Evolutionary conservation across 2,888 invertebrate species (phyloP).

Genomic region (Buathra laborator): DNA sequence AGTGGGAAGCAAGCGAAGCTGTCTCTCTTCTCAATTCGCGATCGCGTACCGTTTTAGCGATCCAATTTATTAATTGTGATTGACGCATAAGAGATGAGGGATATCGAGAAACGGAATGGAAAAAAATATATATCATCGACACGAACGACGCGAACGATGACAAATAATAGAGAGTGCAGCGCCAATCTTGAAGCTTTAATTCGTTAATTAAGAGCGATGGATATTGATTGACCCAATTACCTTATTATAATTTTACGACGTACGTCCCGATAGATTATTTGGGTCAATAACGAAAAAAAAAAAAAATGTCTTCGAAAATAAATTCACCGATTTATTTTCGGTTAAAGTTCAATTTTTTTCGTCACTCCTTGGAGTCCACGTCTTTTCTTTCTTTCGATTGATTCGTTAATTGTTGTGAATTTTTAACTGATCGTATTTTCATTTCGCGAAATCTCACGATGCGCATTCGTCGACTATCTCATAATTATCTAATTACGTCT

Average conservation of each 20-base stretch:
- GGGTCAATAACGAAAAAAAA: too few species aligned
- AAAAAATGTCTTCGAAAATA: background rate
- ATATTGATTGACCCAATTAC: background rate
- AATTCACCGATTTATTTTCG: background rate
- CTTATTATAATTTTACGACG: background rate
- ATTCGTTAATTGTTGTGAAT: background rate
- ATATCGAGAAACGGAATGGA: constrained; percentile 5
- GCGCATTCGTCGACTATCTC: constrained; percentile 33
- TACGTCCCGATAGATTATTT: background rate
- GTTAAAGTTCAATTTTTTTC: background rate
- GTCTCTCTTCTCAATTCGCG: constrained; percentile 33
- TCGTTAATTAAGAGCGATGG: background rate
- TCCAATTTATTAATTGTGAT: constrained; percentile 48
- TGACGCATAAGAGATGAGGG: constrained; percentile 24
- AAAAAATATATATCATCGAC: constrained; percentile 4
- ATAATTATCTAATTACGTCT: constrained; percentile 70
- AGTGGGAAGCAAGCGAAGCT: constrained; percentile 24
- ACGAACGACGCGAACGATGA: constrained; percentile 6
- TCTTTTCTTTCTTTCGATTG: background rate
- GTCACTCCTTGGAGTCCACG: background rate
- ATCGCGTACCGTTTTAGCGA: constrained; percentile 35
- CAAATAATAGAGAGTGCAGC: background rate
- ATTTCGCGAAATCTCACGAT: background rate
- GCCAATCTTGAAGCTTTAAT: constrained; percentile 22
- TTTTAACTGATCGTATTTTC: background rate